A percentile compares a stretch with the other conserved stretches of the same genome.
Conservation (phyloP, 2,113 vertebrate genomes). For the Leuciscus idus region DNA sequence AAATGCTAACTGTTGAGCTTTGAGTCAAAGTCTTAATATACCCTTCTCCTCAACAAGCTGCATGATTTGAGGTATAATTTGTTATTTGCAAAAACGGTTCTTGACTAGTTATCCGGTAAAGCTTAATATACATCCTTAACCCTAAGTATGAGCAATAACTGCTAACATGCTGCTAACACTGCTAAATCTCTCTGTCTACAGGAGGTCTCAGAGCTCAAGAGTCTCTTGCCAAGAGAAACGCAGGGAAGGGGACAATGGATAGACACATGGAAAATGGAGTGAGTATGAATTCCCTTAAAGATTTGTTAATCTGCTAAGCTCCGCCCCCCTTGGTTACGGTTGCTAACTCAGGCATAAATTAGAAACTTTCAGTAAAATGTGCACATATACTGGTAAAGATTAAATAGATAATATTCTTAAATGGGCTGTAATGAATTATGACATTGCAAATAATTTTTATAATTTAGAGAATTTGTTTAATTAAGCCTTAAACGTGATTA, state of each 20-base stretch:
- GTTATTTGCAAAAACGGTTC: neutral
- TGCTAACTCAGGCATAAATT: neutral
- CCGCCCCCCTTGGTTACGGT: neutral
- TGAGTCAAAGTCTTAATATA: neutral
- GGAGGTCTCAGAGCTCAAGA: constrained; percentile 76
- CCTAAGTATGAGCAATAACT: neutral
- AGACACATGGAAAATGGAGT: constrained; percentile 83
- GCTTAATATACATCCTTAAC: neutral
- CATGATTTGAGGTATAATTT: neutral
- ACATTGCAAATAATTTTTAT: neutral
- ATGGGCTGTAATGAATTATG: neutral
- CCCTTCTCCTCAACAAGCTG: neutral
- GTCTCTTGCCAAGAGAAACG: constrained; percentile 77
- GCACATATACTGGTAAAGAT: neutral
- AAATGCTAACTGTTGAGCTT: constrained; percentile 10
- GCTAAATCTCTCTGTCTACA: constrained; percentile 39
- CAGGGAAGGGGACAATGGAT: constrained; percentile 75
- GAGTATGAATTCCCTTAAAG: constrained; percentile 61
- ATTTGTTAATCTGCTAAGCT: neutral
- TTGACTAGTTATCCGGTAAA: neutral
- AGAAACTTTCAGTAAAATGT: neutral
- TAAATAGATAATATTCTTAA: neutral
- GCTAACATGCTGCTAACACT: neutral
- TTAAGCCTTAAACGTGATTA: neutral
- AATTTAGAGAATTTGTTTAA: neutral